Evolutionary conservation across 64 coral and sea anemone genomes (phyloP), one percentile per base, ranked within the genome.

Genomic region (Porites australiensis): DNA sequence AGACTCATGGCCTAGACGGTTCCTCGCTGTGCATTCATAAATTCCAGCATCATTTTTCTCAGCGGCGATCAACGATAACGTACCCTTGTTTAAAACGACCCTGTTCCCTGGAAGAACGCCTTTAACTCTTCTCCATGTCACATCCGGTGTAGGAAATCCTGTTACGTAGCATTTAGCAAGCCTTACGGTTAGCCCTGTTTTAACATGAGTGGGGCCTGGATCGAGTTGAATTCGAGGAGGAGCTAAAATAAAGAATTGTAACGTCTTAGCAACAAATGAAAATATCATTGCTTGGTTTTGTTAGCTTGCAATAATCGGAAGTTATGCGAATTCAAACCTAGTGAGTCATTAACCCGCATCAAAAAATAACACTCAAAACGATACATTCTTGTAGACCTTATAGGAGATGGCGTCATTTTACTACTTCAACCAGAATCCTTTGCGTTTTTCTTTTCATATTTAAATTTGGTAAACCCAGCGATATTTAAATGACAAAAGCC

Each of bases 141-240:
- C 79, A 4, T 48, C 8, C 4, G 92, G 92, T 1, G 43, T 5
- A 5, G 92, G 92, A 67, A 62, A 58, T 10, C 92, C 92, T 19
- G 92, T 88, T 51, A 59, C 88, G 48, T 54, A 50, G 61, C 88
- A 90, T 47, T 66, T 61, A 22, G 75, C 84, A 0, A 94, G 70
- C 1, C 79, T 89, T 8, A 76, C 6, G 4, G 77, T 77, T 27
- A 58, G 19, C 3, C 87, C 79, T 20, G 50, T 65, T 53, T 85
- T 89, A 4, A 7, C 71, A 21, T 89, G 16, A 19, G 69, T 75
- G 20, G 79, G 88, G 11, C 79, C 88, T 4, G 58, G 75, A 16
- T 7, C 50, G 6, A 74, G 48, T 20, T 57, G 19, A 21, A 94
- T 46, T 5, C 71, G 71, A 20, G 93, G 78, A 52, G 75, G 64